Evolutionary conservation across 30 jellyfish, hydroid and myxozoan genomes (phyloP), one percentile per base, ranked within the genome.

Genomic region (Turritopsis dohrnii): DNA sequence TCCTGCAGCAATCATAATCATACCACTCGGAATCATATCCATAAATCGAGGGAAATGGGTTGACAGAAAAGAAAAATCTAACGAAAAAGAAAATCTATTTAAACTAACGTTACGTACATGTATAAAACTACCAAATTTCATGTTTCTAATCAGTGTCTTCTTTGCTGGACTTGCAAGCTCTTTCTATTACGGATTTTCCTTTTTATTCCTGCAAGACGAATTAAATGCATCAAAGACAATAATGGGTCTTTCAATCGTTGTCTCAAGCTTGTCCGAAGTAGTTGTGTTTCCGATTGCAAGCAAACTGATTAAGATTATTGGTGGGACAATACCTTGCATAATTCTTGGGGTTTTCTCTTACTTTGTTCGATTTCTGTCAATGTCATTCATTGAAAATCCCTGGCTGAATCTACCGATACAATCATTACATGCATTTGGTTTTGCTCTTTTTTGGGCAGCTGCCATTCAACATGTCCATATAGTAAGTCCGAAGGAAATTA

Each of bases 391-490:
- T 16, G 83, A 82, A 16, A 85, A 90, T 30, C 92, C 95, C 60
- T 84, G 94, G 96, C 71, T 29, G 29, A 66, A 84, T 21, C 72
- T 89, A 19, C 94, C 80, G 20, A 16, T 85, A 18, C 90, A 89
- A 83, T 83, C 81, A 26, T 79, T 85, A 5, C 96, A 85, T 83
- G 65, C 94, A 31, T 75, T 89, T 69, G 82, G 94, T 52, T 89
- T 89, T 81, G 94, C 96, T 21, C 29, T 85, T 80, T 80, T 84
- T 82, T 84, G 94, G 94, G 86, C 89, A 8, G 96, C 96, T n/a
- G 84, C 88, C 29, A 80, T 89, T 8, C 53, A 79, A 28, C 94
- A 89, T 60, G 85, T 87, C n/a, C 53, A 79, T 4, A 20, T 28
- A 21, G 29, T 82, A 72, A 89, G 94, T 29, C 86, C 94, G 1